These are phyloP conservation scores for Oscheius sp. DNA, from an alignment of 2,888 invertebrate species.

Conservation along the genomic window DNA sequence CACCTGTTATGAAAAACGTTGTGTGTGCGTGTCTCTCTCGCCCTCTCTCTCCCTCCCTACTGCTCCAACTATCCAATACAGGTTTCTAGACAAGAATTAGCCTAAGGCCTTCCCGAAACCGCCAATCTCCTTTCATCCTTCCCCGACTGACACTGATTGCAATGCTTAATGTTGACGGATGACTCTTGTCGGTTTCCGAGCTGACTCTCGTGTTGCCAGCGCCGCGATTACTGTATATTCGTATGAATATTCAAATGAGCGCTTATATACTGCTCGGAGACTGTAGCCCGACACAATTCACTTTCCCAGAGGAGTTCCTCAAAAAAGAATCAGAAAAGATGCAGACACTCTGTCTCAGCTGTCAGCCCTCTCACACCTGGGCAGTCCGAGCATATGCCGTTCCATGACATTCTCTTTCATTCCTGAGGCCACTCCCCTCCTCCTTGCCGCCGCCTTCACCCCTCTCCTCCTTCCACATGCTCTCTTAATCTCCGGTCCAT, in stretches of 20 bases:
- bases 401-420: conserved; percentile 28
- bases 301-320: too few species aligned
- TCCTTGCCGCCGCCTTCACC: conserved; percentile 2
- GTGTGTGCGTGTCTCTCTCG: not conserved
- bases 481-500: conserved; percentile 29
- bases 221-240: not conserved
- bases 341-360: conserved; percentile 2
- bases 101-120: too few species aligned
- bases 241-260: too few species aligned
- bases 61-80: not conserved
- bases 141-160: not conserved
- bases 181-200: not conserved
- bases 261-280: too few species aligned
- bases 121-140: conserved; percentile 1
- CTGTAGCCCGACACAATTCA: too few species aligned
- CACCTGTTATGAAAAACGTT: not conserved
- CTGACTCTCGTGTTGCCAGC: not conserved
- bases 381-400: conserved; percentile 15
- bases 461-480: conserved; percentile 25
- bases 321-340: too few species aligned
- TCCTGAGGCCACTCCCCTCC: not conserved
- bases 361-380: conserved; percentile 13
- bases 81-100: too few species aligned
- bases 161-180: not conserved
- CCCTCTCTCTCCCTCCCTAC: not conserved